Conservation (phyloP, 2,113 vertebrate genomes). For the Gallinago paraguaiae region DNA sequence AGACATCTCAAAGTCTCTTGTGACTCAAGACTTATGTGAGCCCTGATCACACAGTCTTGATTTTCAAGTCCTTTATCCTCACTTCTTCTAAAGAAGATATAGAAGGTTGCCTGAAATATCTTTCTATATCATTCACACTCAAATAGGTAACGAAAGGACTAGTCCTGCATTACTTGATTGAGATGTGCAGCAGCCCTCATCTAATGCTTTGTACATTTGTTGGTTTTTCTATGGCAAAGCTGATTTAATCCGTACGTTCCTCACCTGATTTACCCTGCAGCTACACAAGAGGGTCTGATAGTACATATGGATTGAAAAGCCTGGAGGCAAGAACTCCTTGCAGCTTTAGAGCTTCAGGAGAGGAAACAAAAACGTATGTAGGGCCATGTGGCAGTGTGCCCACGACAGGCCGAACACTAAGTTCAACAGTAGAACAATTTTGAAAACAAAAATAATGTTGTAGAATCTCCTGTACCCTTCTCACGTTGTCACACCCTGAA, state of each 20-base stretch:
- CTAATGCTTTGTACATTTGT: not conserved
- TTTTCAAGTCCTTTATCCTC: not conserved
- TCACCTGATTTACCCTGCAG: not conserved
- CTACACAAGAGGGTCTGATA: not conserved
- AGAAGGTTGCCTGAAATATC: too few species aligned
- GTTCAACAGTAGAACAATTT: not conserved
- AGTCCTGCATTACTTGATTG: not conserved
- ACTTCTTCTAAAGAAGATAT: not conserved
- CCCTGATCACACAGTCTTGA: not conserved
- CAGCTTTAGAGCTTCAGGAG: not conserved
- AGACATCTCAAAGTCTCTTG: not conserved
- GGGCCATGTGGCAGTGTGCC: too few species aligned
- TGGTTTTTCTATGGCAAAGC: not conserved
- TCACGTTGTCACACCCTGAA: not conserved
- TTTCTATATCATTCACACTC: not conserved
- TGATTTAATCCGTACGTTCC: not conserved
- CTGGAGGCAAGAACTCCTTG: not conserved
- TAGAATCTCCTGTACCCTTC: not conserved
- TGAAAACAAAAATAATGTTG: not conserved
- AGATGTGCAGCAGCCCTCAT: not conserved
- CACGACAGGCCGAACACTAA: too few species aligned
- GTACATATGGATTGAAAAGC: not conserved
- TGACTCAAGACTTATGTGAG: not conserved
- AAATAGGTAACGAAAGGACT: not conserved
- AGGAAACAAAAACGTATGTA: not conserved